Conservation (phyloP, 2,113 vertebrate species). For the Gorilla gorilla region DNA sequence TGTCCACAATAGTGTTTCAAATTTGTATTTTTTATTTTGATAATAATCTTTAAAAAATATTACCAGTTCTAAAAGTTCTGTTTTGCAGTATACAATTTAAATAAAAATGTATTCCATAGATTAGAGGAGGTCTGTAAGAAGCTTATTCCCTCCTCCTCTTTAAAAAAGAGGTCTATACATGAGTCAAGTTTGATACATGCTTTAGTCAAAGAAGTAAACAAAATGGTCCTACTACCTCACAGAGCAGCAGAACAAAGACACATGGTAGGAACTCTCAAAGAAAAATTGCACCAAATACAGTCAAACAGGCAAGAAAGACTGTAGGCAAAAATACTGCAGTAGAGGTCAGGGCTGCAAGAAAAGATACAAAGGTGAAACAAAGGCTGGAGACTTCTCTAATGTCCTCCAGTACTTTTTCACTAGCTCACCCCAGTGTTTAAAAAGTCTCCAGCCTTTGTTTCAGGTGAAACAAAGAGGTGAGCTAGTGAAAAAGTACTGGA, state of each 20-base stretch:
- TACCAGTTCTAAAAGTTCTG: background rate
- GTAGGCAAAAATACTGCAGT: background rate
- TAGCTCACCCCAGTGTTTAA: too few relatives aligned
- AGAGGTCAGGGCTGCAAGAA: background rate
- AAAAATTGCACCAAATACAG: background rate
- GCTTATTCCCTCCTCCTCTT: background rate
- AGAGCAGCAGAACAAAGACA: background rate
- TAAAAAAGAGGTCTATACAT: background rate
- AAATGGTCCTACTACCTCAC: background rate
- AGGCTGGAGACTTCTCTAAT: background rate
- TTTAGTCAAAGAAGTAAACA: background rate
- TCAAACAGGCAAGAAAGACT: background rate
- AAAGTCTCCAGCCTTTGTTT: too few relatives aligned
- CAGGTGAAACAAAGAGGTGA: background rate
- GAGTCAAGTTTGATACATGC: background rate
- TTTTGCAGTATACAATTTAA: background rate
- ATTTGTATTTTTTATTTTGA: background rate
- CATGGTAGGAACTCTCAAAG: background rate
- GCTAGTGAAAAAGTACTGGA: background rate
- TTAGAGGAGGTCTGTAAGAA: background rate
- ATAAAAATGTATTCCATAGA: background rate
- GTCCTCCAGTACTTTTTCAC: too few relatives aligned
- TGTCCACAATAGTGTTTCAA: background rate
- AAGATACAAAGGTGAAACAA: background rate
- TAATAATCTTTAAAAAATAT: background rate